Base-by-base conservation (phyloP, 2,888 invertebrate species). In the Theodoxus fluviatilis region DNA sequence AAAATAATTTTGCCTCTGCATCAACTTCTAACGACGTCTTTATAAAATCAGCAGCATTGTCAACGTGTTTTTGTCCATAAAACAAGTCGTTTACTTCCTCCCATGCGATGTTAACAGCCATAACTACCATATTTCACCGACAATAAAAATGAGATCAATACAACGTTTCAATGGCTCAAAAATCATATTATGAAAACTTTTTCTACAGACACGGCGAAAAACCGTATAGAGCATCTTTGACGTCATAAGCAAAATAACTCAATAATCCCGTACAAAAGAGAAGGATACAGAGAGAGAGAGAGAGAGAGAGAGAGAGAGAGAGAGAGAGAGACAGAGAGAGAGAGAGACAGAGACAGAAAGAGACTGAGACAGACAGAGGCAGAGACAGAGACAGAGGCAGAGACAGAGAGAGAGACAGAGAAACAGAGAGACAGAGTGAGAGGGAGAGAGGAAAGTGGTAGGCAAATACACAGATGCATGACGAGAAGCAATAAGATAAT, bases 321-420 rank as follows among this genome's bases (percentile, higher is more conserved):
- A 69, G 63, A 64, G 69, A 69, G 69, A 47, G 64, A 69, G 49
- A 64, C 64, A 67, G 70, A 37, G 57, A 68, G 52, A 68, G 59
- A 68, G 57, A 40, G 31, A 59, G 25, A 52, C 12, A 43, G 22
- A 65, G 22, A 40, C 28, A n/a, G 18, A 35, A 37, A 64, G n/a
- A n/a, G n/a, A 64, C 18, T 18, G 12, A 35, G 37, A 64, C 15
- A 37, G n/a, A 28, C 18, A 15, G 12, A 7, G 22, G 35, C n/a
- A 35, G 65, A 65, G 9, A 47, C 28, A 35, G 43, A 31, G 43
- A 55, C 22, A 61, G n/a, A 49, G 59, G 31, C 22, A 40, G 31
- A 63, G 55, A 63, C 65, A 47, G n/a, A 25, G 63, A 59, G 22
- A 67, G 40, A 43, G 35, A 15, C 7, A 49, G 37, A 49, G 52